phyloP scores from a whole-genome alignment of 2,113 vertebrate species.

The Etheostoma cragini region DNA sequence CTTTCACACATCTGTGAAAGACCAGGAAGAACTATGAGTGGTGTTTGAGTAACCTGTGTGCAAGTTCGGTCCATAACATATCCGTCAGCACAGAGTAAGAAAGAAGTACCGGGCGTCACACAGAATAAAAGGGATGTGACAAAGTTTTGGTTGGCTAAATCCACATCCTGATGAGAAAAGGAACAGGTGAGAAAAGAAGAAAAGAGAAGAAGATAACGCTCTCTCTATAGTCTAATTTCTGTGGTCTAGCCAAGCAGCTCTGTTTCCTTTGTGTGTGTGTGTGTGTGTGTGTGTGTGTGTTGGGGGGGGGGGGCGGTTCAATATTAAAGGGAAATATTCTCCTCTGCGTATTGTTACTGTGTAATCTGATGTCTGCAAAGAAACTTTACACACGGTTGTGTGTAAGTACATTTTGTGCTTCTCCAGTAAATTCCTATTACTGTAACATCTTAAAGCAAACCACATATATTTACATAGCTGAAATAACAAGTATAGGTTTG shows the following conservation, averaged over 20 bases:
- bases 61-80: constrained; percentile 2
- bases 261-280: constrained; percentile 9
- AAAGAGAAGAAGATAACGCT: not conserved
- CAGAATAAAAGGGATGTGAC: constrained; percentile 28
- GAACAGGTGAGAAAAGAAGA: constrained; percentile 3
- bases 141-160: constrained; percentile 35
- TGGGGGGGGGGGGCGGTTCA: not conserved
- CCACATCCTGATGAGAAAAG: constrained; percentile 40
- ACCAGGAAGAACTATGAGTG: not conserved
- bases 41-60: constrained; percentile 18
- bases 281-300: no score
- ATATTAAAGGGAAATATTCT: constrained; percentile 47
- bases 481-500: not conserved
- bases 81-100: constrained; percentile 12
- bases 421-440: not conserved
- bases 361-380: no score
- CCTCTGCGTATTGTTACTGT: no score
- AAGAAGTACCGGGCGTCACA: not conserved
- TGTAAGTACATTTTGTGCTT: not conserved
- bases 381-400: not conserved
- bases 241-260: constrained; percentile 38
- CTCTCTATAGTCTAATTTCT: constrained; percentile 42
- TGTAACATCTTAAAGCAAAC: not conserved
- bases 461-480: not conserved
- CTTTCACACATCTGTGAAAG: not conserved